Evolutionary conservation across 2,113 vertebrate species (phyloP).

Genomic region (Aythya baeri): DNA sequence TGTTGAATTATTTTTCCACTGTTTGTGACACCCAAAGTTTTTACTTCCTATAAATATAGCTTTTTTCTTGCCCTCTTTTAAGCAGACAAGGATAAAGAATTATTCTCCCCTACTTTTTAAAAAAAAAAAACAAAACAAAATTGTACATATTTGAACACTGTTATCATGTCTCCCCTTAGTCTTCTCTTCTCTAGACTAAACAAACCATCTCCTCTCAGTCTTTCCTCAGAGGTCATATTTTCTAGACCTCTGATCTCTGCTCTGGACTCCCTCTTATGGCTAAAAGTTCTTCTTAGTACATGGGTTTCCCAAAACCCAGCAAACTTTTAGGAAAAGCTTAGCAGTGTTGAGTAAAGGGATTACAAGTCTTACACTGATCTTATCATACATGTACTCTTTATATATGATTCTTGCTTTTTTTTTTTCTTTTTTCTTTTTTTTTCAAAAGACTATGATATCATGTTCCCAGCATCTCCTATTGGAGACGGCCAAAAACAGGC

Average conservation of each 20-base stretch:
- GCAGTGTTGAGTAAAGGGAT: not conserved
- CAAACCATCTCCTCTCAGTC: slow-evolving; percentile 22
- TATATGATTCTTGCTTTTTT: not conserved
- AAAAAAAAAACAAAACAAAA: not conserved
- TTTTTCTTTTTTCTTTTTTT: not conserved
- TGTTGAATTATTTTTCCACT: not conserved
- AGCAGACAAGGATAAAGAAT: not conserved
- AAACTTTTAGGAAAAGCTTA: slow-evolving; percentile 35
- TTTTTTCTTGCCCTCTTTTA: not conserved
- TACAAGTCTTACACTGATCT: not conserved
- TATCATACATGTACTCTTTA: not conserved
- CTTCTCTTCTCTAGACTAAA: slow-evolving; percentile 53
- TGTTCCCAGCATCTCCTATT: slow-evolving; percentile 38
- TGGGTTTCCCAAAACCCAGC: not conserved
- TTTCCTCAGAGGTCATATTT: not conserved
- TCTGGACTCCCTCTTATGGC: not conserved
- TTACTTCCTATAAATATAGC: not conserved
- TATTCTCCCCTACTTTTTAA: not conserved
- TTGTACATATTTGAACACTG: slow-evolving; percentile 28
- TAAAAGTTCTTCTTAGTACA: not conserved
- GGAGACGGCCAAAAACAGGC: slow-evolving; percentile 25
- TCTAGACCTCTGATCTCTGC: slow-evolving; percentile 31
- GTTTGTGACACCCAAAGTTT: not conserved
- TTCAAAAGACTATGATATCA: slow-evolving; percentile 34
- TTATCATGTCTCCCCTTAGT: slow-evolving; percentile 27